A percentile compares a stretch with the other conserved stretches of the same genome.
These are phyloP conservation scores for Hecatera dysodea DNA, from an alignment of 2,888 invertebrate genomes.

Conservation along the genomic window DNA sequence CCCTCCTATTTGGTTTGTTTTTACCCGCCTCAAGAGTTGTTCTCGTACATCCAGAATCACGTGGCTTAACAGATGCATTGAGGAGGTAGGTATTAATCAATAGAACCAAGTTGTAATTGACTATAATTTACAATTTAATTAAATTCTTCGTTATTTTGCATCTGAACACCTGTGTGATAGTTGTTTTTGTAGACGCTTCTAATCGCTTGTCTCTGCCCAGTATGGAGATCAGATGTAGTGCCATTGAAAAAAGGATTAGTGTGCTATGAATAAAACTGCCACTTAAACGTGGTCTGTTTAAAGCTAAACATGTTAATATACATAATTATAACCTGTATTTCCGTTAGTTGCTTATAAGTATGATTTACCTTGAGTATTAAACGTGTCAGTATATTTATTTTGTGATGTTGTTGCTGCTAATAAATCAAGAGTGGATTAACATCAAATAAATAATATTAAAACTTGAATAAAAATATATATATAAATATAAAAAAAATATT, in stretches of 20 bases:
- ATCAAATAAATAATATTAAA: background rate
- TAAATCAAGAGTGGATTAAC: background rate
- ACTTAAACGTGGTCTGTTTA: background rate
- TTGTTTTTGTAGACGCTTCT: background rate
- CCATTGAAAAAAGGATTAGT: constrained; percentile 14
- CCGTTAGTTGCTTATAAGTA: background rate
- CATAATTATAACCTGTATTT: background rate
- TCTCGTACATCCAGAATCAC: constrained; percentile 40
- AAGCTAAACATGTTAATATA: background rate
- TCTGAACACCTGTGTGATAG: constrained; percentile 14
- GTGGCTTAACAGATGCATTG: constrained; percentile 53
- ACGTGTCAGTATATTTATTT: background rate
- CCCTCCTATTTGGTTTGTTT: constrained; percentile 67
- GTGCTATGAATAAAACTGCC: constrained; percentile 4
- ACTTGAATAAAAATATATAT: background rate
- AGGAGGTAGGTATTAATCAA: background rate
- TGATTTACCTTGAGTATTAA: background rate
- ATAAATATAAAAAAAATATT: too few species aligned
- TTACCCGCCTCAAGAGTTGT: constrained; percentile 45
- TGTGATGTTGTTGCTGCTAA: background rate
- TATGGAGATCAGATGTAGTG: constrained; percentile 37
- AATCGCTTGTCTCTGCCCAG: constrained; percentile 13
- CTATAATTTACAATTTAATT: constrained; percentile 12
- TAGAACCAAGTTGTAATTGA: background rate
- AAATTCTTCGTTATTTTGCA: constrained; percentile 7